Evolutionary conservation across 2,888 invertebrate species (phyloP).

Genomic region (Meteorus colon): DNA sequence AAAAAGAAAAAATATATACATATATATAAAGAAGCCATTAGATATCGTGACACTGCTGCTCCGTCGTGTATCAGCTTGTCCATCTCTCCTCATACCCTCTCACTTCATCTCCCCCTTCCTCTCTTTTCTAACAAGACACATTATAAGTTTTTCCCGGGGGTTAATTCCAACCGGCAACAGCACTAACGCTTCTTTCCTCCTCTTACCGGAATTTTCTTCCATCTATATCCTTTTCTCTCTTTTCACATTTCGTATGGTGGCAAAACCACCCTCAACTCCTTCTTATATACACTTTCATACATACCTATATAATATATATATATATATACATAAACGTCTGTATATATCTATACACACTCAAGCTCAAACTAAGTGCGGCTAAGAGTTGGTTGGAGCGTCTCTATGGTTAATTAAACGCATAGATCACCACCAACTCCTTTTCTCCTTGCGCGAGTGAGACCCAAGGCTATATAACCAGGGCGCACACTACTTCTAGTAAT

Average conservation of each 20-base stretch:
- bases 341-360: constrained; percentile 52
- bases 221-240: constrained; percentile 27
- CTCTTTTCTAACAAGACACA: constrained; percentile 63
- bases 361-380: constrained; percentile 67
- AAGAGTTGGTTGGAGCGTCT: constrained; percentile 69
- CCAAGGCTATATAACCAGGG: constrained; percentile 12
- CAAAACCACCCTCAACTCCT: constrained; percentile 48
- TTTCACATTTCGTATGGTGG: constrained; percentile 3
- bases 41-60: constrained; percentile 29
- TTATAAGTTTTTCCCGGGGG: constrained; percentile 71
- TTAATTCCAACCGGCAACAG: constrained; percentile 68
- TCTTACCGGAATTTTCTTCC: constrained; percentile 33
- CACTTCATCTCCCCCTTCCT: constrained; percentile 47
- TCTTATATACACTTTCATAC: constrained; percentile 32
- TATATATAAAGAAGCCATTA: constrained; percentile 29
- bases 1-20: background rate
- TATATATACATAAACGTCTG: background rate
- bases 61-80: constrained; percentile 47
- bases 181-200: constrained; percentile 35
- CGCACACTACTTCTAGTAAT: constrained; percentile 18
- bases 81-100: constrained; percentile 27
- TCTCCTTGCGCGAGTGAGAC: constrained; percentile 41
- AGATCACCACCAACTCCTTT: constrained; percentile 65
- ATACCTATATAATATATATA: background rate
- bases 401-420: constrained; percentile 73